Percentiles rank a stretch among this genome's conserved stretches.
These are phyloP conservation scores for Fragum fragum DNA, from an alignment of 2,888 invertebrate genomes.

Conservation along the genomic window DNA sequence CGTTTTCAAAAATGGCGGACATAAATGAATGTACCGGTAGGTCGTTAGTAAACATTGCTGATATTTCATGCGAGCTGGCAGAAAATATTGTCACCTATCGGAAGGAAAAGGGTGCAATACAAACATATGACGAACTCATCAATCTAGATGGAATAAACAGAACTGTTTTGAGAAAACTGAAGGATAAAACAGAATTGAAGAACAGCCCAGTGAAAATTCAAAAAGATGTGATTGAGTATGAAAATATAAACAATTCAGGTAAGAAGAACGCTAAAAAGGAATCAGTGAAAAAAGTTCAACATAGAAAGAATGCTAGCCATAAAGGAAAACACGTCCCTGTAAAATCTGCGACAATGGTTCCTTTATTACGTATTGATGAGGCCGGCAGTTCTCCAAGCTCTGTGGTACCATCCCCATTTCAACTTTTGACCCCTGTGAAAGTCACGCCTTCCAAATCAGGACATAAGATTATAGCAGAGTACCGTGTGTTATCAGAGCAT, in stretches of 20 bases:
- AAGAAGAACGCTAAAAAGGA: neutral
- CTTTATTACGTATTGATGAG: constrained; percentile 1
- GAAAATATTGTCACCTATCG: neutral
- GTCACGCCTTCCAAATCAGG: constrained; percentile 10
- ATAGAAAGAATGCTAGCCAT: neutral
- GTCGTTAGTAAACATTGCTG: neutral
- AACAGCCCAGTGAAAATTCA: neutral
- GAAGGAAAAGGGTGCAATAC: neutral
- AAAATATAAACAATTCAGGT: neutral
- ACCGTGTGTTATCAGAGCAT: neutral
- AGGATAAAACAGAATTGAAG: neutral
- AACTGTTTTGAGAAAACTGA: neutral
- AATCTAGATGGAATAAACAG: constrained; percentile 1
- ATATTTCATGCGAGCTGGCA: neutral
- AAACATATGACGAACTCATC: constrained; percentile 11
- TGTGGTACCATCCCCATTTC: neutral
- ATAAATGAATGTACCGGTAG: constrained; percentile 1
- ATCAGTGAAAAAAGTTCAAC: neutral
- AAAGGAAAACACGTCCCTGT: neutral
- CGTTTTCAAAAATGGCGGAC: constrained; percentile 12
- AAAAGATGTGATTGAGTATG: neutral
- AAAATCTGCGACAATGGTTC: neutral
- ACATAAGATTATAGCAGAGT: constrained; percentile 8
- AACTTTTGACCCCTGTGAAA: constrained; percentile 7
- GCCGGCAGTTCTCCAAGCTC: constrained; percentile 11